A percentile compares a stretch with the other conserved stretches of the same genome.
phyloP scores from a whole-genome alignment of 2,888 invertebrate species.

The Rhodophaea formosa region DNA sequence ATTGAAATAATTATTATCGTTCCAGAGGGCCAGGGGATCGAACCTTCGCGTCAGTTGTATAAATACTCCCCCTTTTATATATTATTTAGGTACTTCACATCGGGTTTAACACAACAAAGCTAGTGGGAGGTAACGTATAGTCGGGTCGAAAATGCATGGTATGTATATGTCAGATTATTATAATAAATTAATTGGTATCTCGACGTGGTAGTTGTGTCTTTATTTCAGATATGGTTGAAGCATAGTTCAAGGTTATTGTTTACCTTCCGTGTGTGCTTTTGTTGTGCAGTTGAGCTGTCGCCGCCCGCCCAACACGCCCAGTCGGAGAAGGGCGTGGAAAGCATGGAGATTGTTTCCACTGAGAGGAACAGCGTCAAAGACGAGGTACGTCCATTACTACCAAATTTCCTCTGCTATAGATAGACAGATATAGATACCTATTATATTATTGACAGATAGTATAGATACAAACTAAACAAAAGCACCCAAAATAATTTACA shows the following conservation, averaged over 20 bases:
- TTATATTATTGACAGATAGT: too few species aligned
- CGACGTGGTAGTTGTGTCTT: conserved; percentile 28
- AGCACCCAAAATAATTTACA: too few species aligned
- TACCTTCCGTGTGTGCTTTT: conserved; percentile 46
- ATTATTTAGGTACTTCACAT: conserved; percentile 36
- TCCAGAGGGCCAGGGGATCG: conserved; percentile 50
- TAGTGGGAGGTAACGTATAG: conserved; percentile 38
- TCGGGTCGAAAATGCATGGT: conserved; percentile 36
- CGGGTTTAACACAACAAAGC: conserved; percentile 28
- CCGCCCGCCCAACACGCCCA: conserved; percentile 31
- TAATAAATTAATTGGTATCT: conserved; percentile 27
- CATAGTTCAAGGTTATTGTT: conserved; percentile 37
- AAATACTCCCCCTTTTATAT: conserved; percentile 32
- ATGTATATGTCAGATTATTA: conserved; percentile 36
- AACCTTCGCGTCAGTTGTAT: conserved; percentile 37
- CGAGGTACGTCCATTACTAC: conserved; percentile 36
- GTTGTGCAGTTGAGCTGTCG: conserved; percentile 45
- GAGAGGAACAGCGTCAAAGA: conserved; percentile 36
- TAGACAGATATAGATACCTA: too few species aligned
- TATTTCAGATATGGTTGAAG: conserved; percentile 41
- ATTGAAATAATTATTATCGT: conserved; percentile 50
- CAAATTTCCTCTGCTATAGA: too few species aligned
- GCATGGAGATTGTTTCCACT: conserved; percentile 39
- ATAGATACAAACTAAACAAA: too few species aligned
- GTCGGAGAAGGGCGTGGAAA: conserved; percentile 38